These are phyloP conservation scores for Antitype chi DNA, from an alignment of 2,888 invertebrate species.

Conservation along the genomic window DNA sequence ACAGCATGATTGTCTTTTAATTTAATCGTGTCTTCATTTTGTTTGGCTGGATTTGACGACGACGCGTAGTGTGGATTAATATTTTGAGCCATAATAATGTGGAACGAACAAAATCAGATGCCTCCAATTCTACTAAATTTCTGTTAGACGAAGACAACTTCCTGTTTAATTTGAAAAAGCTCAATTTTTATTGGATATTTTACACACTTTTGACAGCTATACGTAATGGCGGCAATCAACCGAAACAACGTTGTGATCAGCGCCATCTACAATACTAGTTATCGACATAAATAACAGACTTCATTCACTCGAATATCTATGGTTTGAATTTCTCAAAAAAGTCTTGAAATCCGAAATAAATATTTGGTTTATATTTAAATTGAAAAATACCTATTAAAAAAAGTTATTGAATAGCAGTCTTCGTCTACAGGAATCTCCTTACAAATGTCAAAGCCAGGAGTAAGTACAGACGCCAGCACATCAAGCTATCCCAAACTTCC, in stretches of 20 bases:
- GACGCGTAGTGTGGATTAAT: slow-evolving; percentile 95
- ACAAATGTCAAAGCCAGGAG: not conserved
- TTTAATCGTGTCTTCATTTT: slow-evolving; percentile 95
- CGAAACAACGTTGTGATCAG: slow-evolving; percentile 57
- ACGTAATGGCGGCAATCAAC: slow-evolving; percentile 84
- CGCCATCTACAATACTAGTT: slow-evolving; percentile 67
- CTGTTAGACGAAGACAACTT: slow-evolving; percentile 85
- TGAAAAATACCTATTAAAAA: not conserved
- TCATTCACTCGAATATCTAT: slow-evolving; percentile 39
- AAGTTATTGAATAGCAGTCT: not conserved
- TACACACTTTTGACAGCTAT: slow-evolving; percentile 83
- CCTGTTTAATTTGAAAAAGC: slow-evolving; percentile 89
- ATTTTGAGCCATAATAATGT: slow-evolving; percentile 95
- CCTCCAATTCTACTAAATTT: slow-evolving; percentile 79
- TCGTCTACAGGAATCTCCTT: not conserved
- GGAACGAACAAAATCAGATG: slow-evolving; percentile 76
- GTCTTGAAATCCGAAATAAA: not conserved
- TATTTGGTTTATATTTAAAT: not conserved
- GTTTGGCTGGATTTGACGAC: slow-evolving; percentile 93
- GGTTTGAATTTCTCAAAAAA: slow-evolving; percentile 17
- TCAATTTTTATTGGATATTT: slow-evolving; percentile 87
- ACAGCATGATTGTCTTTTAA: slow-evolving; percentile 96
- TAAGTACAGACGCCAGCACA: too few species aligned
- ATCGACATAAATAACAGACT: not conserved
- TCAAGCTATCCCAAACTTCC: too few species aligned